Percentiles rank a stretch among this genome's conserved stretches.
phyloP scores from a whole-genome alignment of 2,888 invertebrate species.

The Lasioglossum figueresi region DNA sequence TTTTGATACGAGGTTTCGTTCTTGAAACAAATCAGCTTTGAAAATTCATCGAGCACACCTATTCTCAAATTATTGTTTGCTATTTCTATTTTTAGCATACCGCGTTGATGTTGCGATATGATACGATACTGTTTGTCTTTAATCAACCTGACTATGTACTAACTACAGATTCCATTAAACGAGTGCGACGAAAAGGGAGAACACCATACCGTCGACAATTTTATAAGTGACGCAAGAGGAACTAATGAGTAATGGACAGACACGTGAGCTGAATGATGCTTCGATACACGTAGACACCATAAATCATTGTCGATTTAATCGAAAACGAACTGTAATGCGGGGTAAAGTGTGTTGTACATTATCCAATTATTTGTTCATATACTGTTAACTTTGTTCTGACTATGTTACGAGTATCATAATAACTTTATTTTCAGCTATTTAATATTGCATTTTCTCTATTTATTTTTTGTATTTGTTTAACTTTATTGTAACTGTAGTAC shows the following conservation, averaged over 20 bases:
- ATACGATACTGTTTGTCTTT: constrained; percentile 1
- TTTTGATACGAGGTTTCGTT: neutral
- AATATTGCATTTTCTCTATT: neutral
- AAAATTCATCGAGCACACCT: neutral
- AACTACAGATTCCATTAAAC: neutral
- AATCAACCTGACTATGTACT: neutral
- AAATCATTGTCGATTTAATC: constrained; percentile 4
- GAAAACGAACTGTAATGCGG: neutral
- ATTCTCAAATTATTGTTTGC: neutral
- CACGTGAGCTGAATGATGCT: neutral
- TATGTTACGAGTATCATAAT: neutral
- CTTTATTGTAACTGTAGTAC: neutral
- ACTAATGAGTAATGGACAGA: constrained; percentile 8
- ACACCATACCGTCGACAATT: neutral
- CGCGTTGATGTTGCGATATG: neutral
- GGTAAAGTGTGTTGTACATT: neutral
- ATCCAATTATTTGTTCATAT: neutral
- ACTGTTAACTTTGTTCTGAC: neutral
- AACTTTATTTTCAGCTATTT: neutral
- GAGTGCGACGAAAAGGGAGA: neutral
- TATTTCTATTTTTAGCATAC: neutral
- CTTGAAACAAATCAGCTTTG: neutral
- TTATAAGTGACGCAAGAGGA: neutral
- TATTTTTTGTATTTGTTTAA: neutral
- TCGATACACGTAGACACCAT: neutral